These are phyloP conservation scores for Synergus laeviventris DNA, from an alignment of 2,888 invertebrate species.

Conservation along the genomic window DNA sequence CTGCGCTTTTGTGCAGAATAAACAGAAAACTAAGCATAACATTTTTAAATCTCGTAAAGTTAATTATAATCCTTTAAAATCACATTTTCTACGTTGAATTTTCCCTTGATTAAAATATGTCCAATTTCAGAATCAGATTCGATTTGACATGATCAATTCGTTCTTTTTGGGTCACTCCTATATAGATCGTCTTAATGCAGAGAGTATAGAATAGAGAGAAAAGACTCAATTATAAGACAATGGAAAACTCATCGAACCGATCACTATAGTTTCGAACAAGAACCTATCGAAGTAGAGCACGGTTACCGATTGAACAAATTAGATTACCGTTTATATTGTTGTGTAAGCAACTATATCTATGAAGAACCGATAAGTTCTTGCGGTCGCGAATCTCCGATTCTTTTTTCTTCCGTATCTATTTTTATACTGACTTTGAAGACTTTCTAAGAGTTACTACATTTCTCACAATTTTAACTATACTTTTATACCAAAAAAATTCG, in stretches of 20 bases:
- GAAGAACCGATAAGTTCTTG: slow-evolving; percentile 18
- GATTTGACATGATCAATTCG: neutral
- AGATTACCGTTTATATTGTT: slow-evolving; percentile 58
- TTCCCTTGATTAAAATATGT: neutral
- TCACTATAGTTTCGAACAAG: neutral
- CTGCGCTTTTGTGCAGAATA: neutral
- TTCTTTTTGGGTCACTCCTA: neutral
- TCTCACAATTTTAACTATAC: neutral
- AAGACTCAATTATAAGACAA: slow-evolving; percentile 16
- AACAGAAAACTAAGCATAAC: neutral
- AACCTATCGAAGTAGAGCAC: slow-evolving; percentile 10
- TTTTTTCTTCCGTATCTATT: slow-evolving; percentile 56
- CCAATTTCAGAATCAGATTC: neutral
- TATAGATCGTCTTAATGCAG: neutral
- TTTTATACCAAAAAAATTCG: neutral
- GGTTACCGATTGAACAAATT: slow-evolving; percentile 44
- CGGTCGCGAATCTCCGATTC: slow-evolving; percentile 62
- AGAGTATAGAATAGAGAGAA: neutral
- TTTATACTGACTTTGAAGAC: neutral
- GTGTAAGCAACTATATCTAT: slow-evolving; percentile 35
- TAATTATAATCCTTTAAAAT: too few relatives aligned
- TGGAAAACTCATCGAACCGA: slow-evolving; percentile 3
- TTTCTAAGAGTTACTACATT: too few relatives aligned
- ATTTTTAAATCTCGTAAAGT: too few relatives aligned
- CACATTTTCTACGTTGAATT: neutral